Evolutionary conservation across 2,888 invertebrate species (phyloP), one percentile per base, ranked within the genome.

Genomic region (Melanargia galathea): DNA sequence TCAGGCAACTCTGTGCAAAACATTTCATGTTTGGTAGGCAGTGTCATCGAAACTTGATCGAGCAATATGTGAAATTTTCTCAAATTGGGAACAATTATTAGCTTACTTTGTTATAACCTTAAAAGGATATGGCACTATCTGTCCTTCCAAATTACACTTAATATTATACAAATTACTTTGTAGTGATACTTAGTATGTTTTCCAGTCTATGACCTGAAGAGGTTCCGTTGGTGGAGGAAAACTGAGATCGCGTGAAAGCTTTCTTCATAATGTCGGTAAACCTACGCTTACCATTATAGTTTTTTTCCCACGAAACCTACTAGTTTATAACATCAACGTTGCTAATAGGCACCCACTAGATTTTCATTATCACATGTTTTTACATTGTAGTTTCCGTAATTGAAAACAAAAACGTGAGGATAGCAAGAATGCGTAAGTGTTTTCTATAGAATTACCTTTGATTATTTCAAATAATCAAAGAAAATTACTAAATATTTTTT

Each of bases 1-100:
- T 73, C 78, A 70, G 75, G 76, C 75, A 72, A 75, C 79, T 80
- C 77, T 68, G 67, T 55, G 38, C 56, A 59, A 63, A 67, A 61
- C 58, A 55, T 65, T 66, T 62, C 62, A 57, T 62, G 61, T 65
- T 65, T 62, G 64, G 64, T 66, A 65, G 64, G 64, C 64, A 65
- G 62, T 62, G 46, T 10, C 52, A 68, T 62, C 60, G 63, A 40
- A 66, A 68, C 68, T 68, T 64, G 64, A 68, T 59, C 52, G 55
- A 24, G 46, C 43, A 35, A 40, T n/a, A 51, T 40, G 11, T 18
- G 40, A 60, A 26, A 51, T 49, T 22, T 52, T 51, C 10, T 30
- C 26, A 18, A 13, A 40, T 52, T 33, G 8, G 45, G 45, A 1
- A 26, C 24, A n/a, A n/a, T n/a, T n/a, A n/a, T n/a, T n/a, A n/a